Percentiles rank a stretch among this genome's conserved stretches.
phyloP scores from a whole-genome alignment of 2,888 invertebrate genomes.

The Hedychridium roseum region DNA sequence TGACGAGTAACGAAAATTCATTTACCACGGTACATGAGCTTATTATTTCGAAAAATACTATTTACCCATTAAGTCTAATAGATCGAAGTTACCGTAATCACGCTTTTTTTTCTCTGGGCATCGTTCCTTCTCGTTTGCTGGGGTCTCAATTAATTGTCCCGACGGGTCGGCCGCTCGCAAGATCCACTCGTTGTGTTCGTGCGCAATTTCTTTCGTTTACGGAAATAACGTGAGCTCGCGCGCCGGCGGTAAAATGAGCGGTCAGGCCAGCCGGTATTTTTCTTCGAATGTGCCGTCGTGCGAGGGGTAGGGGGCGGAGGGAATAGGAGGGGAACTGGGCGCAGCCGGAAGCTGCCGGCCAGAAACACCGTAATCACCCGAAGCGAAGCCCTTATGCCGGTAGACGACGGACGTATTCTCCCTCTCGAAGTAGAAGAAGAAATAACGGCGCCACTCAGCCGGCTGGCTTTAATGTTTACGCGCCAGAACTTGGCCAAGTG shows the following conservation, averaged over 20 bases:
- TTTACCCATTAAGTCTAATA: no score
- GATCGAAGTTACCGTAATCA: no score
- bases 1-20: no score
- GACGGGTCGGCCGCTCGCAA: no score
- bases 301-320: neutral
- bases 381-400: constrained; percentile 26
- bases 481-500: constrained; percentile 48
- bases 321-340: no score
- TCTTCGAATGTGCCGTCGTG: constrained; percentile 11
- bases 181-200: no score
- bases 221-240: constrained; percentile 7
- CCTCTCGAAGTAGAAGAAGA: constrained; percentile 29
- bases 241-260: constrained; percentile 1
- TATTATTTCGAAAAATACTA: no score
- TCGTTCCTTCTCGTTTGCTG: no score
- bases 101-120: no score
- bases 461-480: constrained; percentile 51
- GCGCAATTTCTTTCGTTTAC: constrained; percentile 18
- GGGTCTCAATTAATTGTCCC: no score
- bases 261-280: constrained; percentile 22
- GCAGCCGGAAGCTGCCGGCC: constrained; percentile 15
- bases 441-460: constrained; percentile 49
- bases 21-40: no score
- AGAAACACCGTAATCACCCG: constrained; percentile 35
- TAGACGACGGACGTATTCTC: no score